Conservation (phyloP, 2,888 invertebrate genomes). For the Physocephala rufipes region DNA sequence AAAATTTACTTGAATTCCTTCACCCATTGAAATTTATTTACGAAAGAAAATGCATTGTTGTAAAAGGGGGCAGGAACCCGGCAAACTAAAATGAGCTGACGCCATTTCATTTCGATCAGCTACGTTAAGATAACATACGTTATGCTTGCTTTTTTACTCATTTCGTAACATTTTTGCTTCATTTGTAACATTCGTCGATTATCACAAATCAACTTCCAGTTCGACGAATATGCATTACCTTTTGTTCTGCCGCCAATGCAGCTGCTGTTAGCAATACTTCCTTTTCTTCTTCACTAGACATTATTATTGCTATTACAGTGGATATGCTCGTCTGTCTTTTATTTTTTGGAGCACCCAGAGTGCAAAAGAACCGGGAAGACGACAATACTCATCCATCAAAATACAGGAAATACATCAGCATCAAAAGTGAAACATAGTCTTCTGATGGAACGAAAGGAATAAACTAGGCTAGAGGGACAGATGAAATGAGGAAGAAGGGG, state of each 20-base stretch:
- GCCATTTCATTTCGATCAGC: too few species aligned
- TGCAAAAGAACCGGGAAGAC: slow-evolving; percentile 11
- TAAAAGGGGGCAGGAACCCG: too few species aligned
- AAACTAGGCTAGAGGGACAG: too few species aligned
- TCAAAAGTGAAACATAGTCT: slow-evolving; percentile 9
- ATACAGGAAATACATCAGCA: slow-evolving; percentile 18
- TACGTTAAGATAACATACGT: too few species aligned
- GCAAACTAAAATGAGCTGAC: too few species aligned
- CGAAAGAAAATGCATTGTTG: too few species aligned
- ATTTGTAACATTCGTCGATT: neutral
- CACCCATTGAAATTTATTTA: too few species aligned
- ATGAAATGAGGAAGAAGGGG: neutral
- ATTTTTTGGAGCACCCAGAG: neutral
- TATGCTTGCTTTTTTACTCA: too few species aligned
- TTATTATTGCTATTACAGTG: neutral
- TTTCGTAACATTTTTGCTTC: too few species aligned
- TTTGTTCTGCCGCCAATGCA: too few species aligned
- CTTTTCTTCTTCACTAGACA: neutral
- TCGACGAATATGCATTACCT: slow-evolving; percentile 36
- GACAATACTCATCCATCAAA: slow-evolving; percentile 38
- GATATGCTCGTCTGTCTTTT: neutral
- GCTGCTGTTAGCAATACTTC: too few species aligned
- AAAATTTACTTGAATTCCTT: too few species aligned
- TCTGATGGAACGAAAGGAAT: neutral
- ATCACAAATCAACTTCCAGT: slow-evolving; percentile 35